Evolutionary conservation across 2,888 invertebrate species (phyloP).

Genomic region (Pollenia angustigena): DNA sequence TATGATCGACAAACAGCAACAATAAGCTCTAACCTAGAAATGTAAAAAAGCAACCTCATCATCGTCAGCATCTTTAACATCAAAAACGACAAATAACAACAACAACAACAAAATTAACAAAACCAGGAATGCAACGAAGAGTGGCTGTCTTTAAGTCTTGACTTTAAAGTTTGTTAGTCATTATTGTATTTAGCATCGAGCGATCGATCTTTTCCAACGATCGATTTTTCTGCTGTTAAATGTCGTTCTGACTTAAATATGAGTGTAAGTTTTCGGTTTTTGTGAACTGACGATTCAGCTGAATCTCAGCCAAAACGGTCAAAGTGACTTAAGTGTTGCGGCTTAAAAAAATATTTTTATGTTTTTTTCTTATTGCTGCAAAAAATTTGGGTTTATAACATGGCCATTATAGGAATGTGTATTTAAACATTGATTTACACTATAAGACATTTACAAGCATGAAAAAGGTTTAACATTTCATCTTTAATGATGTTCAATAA

Average conservation of each 20-base stretch:
- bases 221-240: slow-evolving; percentile 70
- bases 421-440: slow-evolving; percentile 40
- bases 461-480: slow-evolving; percentile 74
- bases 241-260: slow-evolving; percentile 62
- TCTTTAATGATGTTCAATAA: slow-evolving; percentile 73
- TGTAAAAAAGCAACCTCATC: slow-evolving; percentile 49
- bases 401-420: not conserved
- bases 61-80: slow-evolving; percentile 42
- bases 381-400: slow-evolving; percentile 49
- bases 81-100: not conserved
- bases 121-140: slow-evolving; percentile 39
- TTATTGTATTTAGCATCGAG: slow-evolving; percentile 61
- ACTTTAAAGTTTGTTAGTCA: slow-evolving; percentile 36
- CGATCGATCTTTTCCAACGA: slow-evolving; percentile 68
- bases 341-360: slow-evolving; percentile 49
- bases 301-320: slow-evolving; percentile 21
- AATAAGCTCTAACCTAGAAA: slow-evolving; percentile 60
- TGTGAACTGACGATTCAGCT: slow-evolving; percentile 36
- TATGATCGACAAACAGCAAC: slow-evolving; percentile 63
- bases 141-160: slow-evolving; percentile 45
- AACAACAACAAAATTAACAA: slow-evolving; percentile 5
- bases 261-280: slow-evolving; percentile 57
- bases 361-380: slow-evolving; percentile 42
- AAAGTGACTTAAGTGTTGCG: slow-evolving; percentile 35
- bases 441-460: slow-evolving; percentile 67